These are phyloP conservation scores for Mantis religiosa DNA, from an alignment of 2,888 invertebrate genomes.

Conservation along the genomic window DNA sequence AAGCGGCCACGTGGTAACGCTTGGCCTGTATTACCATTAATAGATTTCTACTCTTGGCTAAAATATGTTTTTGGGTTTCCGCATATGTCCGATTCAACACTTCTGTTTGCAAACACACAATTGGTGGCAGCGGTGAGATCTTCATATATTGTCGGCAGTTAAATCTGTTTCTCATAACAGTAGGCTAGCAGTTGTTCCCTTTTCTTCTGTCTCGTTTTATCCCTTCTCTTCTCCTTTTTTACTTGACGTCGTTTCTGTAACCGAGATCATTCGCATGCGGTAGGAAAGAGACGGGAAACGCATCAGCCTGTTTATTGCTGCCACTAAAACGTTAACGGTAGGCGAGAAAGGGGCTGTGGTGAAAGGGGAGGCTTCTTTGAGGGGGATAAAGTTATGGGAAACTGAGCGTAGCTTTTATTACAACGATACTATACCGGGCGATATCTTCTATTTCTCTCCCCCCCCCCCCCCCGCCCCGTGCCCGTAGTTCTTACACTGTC, in stretches of 20 bases:
- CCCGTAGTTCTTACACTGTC: background rate
- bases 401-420: slow-evolving; percentile 15
- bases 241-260: background rate
- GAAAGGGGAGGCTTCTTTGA: background rate
- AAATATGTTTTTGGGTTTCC: too few species aligned
- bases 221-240: background rate
- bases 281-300: slow-evolving; percentile 6
- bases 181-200: background rate
- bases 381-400: background rate
- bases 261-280: slow-evolving; percentile 26
- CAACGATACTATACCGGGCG: background rate
- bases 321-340: slow-evolving; percentile 21
- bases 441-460: background rate
- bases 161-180: background rate
- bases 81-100: too few species aligned
- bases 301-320: slow-evolving; percentile 24
- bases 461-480: too few species aligned
- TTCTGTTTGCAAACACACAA: too few species aligned
- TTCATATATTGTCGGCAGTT: too few species aligned
- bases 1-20: too few species aligned
- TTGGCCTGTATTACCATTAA: too few species aligned
- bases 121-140: too few species aligned
- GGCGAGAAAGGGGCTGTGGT: background rate
- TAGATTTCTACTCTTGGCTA: too few species aligned
- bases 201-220: background rate